Percentiles rank a stretch among this genome's conserved stretches.
These are phyloP conservation scores for Lepus europaeus DNA, from an alignment of 2,113 vertebrate genomes.

Conservation along the genomic window DNA sequence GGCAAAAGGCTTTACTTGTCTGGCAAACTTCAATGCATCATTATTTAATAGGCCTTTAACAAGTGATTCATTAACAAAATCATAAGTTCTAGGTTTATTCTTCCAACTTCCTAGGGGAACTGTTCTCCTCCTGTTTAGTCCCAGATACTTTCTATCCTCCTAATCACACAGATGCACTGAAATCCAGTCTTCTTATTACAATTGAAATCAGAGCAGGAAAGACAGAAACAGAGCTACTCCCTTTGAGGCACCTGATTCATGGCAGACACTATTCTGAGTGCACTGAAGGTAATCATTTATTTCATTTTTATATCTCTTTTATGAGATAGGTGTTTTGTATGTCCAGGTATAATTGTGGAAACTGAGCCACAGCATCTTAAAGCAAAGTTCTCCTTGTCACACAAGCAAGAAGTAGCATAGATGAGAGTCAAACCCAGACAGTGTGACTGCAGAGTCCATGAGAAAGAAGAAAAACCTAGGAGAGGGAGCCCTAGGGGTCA, in stretches of 20 bases:
- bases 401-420: constrained; percentile 11
- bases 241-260: neutral
- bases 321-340: neutral
- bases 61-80: constrained; percentile 79
- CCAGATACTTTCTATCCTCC: constrained; percentile 78
- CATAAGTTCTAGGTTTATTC: constrained; percentile 72
- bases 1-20: constrained; percentile 70
- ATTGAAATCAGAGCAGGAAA: constrained; percentile 61
- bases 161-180: constrained; percentile 76
- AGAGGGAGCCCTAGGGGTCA: neutral
- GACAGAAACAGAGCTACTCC: neutral
- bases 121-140: constrained; percentile 81
- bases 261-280: neutral
- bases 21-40: constrained; percentile 80
- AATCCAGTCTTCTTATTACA: constrained; percentile 79
- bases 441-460: neutral
- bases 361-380: constrained; percentile 18
- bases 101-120: constrained; percentile 82
- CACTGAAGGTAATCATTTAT: neutral
- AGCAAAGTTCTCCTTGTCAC: neutral
- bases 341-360: constrained; percentile 46
- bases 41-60: constrained; percentile 82
- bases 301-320: constrained; percentile 16
- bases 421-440: constrained; percentile 11
- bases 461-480: neutral